Base-by-base conservation (phyloP, 2,888 invertebrate genomes). In the Eubasilissa splendida region DNA sequence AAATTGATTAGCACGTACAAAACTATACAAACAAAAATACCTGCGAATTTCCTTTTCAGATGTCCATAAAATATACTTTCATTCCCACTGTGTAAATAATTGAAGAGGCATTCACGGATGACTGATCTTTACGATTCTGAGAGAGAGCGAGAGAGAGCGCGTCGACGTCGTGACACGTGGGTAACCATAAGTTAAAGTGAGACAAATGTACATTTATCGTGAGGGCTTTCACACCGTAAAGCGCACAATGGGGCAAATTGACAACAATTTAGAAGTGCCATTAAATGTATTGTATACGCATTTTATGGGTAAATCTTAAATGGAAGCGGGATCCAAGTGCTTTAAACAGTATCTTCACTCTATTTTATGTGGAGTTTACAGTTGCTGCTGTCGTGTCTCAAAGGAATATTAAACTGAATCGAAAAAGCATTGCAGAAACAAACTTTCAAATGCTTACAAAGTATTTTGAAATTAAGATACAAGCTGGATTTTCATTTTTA, bases 201-300 rank as follows among this genome's bases (percentile, higher is more conserved):
- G 71, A 71, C 71, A 56, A 12, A 31, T 42, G 56, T 52, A 71
- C 14, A 54, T 71, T 71, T 71, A 12, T 22, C 71, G n/a, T 33
- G 11, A 54, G 14, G 7, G n/a, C 54, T 71, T 71, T 71, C n/a
- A 71, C 71, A 56, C 56, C 68, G 56, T 54, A 53, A 54, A 71
- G 54, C 11, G 71, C 68, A 68, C 68, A 66, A 74, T 68, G 74
- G 31, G 80, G 66, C 56, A 80, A 82, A 82, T 82, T 80, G 82
- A 82, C 80, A 80, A 82, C 82, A 82, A 82, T 82, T 82, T 82
- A 82, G 75, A 82, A 82, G 59, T 52, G 77, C 77, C 75, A 77
- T 82, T 74, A 77, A 80, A 80, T 75, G 82, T 77, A 79, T 77
- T 79, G 77, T 79, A 53, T 68, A 54, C 52, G 70, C 56, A 66